A percentile compares a stretch with the other conserved stretches of the same genome.
Conservation (phyloP, 2,113 vertebrate genomes). For the Tretioscincus oriximinensis region DNA sequence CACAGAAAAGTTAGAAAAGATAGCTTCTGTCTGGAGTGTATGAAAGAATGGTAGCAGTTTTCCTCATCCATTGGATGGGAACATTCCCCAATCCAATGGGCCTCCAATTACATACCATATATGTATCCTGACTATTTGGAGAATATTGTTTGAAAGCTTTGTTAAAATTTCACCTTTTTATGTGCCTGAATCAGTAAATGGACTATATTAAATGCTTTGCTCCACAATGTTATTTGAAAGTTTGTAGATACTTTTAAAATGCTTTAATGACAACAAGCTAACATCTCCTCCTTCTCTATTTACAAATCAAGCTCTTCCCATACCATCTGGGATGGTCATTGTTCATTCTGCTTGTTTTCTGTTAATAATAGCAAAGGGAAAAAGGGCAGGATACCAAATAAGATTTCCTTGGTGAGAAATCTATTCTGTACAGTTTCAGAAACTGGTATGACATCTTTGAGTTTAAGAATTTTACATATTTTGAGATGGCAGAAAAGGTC, state of each 20-base stretch:
- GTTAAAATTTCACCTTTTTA: background rate
- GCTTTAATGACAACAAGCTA: background rate
- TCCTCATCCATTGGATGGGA: too few relatives aligned
- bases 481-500: background rate
- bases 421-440: background rate
- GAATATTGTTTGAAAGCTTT: background rate
- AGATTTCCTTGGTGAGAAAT: background rate
- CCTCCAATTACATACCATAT: too few relatives aligned
- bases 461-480: background rate
- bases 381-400: conserved; percentile 6
- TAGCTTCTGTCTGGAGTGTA: too few relatives aligned
- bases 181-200: background rate
- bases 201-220: background rate
- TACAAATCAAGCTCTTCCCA: background rate
- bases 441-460: background rate
- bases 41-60: too few relatives aligned
- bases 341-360: background rate
- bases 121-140: background rate
- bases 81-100: too few relatives aligned
- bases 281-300: background rate
- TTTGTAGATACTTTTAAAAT: background rate
- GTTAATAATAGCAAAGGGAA: background rate
- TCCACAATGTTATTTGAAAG: background rate
- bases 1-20: too few relatives aligned
- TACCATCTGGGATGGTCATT: background rate